phyloP scores from a whole-genome alignment of 37 sponge, comb jelly and placozoan species.

The Ephydatia muelleri region DNA sequence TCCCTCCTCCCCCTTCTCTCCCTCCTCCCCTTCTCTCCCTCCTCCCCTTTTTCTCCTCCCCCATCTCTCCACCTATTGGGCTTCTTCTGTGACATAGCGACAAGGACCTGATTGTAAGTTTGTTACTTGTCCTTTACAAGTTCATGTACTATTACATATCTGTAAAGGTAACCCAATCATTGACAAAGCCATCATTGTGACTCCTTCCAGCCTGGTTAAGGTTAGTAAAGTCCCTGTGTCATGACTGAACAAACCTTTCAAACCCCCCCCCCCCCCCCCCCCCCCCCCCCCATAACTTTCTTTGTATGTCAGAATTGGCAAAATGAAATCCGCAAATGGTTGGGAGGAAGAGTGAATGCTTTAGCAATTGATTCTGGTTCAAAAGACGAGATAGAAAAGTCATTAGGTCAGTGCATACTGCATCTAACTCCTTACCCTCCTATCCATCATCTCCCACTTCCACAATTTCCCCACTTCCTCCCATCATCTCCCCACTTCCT shows the following conservation, averaged over 20 bases:
- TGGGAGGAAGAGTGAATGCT: conserved; percentile 67
- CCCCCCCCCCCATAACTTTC: not conserved
- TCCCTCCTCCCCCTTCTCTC: too few species aligned
- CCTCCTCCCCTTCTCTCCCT: too few species aligned
- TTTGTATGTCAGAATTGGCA: conserved; percentile 87
- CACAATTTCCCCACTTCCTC: too few species aligned
- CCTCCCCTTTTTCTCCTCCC: too few species aligned
- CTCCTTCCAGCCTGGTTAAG: conserved; percentile 98
- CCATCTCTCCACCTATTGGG: too few species aligned
- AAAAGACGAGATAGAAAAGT: conserved; percentile 89
- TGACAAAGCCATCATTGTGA: conserved; percentile 83
- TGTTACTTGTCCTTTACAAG: not conserved
- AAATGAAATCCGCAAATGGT: conserved; percentile 95
- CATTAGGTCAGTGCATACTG: conserved; percentile 32
- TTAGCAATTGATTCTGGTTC: conserved; percentile 93
- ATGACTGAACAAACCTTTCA: not conserved
- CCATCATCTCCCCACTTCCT: not conserved
- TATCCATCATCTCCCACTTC: not conserved
- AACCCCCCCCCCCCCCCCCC: not conserved
- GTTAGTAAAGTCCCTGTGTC: conserved; percentile 35
- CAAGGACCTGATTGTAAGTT: not conserved
- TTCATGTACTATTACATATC: conserved; percentile 15
- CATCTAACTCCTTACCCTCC: not conserved
- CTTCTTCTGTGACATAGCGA: not conserved
- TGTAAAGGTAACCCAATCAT: conserved; percentile 51